Conservation (phyloP, 1,140 invertebrate genomes). For the Oedothorax gibbosus region DNA sequence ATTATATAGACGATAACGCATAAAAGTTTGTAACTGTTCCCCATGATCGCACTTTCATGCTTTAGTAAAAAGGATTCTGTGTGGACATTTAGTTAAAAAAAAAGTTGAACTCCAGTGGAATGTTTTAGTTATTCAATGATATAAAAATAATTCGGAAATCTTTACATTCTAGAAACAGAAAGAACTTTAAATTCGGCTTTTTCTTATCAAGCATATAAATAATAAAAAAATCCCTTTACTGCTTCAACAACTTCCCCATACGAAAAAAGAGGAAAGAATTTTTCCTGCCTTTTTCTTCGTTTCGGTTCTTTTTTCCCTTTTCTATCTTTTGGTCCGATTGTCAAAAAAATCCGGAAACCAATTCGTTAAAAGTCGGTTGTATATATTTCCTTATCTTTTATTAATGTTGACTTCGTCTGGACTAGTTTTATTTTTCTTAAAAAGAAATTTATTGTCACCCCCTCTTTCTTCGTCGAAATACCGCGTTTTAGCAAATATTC, state of each 20-base stretch:
- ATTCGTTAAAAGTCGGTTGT: conserved; percentile 49
- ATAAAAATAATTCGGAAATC: background rate
- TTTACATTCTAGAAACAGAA: background rate
- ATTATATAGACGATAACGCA: background rate
- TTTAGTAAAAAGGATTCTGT: background rate
- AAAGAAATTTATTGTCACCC: background rate
- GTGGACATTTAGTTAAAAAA: background rate
- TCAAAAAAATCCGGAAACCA: conserved; percentile 42
- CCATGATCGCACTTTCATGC: too few relatives aligned
- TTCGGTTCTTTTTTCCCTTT: conserved; percentile 5
- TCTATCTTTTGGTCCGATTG: conserved; percentile 19
- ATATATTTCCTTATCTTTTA: conserved; percentile 50
- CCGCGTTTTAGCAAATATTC: conserved; percentile 36
- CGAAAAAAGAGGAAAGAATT: background rate
- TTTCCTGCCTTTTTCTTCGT: background rate
- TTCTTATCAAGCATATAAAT: background rate
- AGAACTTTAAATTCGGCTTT: background rate
- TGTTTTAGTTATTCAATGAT: background rate
- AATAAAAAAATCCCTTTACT: conserved; percentile 11
- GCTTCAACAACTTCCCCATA: background rate
- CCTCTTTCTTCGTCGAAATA: conserved; percentile 20
- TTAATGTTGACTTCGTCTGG: conserved; percentile 46
- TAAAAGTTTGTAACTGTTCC: background rate
- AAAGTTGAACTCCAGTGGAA: background rate
- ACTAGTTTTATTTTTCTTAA: background rate